Base-by-base conservation (phyloP, 2,113 vertebrate species). In the Notechis scutatus region DNA sequence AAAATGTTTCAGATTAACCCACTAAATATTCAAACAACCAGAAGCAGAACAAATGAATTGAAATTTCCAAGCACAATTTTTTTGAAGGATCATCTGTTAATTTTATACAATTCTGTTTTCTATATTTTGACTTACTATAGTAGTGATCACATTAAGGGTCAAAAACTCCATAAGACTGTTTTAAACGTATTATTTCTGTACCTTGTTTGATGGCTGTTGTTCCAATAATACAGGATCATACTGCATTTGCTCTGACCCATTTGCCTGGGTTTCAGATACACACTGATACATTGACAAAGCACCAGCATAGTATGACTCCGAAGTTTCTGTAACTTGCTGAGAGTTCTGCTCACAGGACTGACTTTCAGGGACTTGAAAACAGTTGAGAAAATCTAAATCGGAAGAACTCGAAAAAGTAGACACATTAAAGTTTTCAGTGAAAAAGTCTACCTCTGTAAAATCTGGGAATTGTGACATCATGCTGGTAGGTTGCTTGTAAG, bases 281-380 rank as follows among this genome's bases (percentile, higher is more conserved):
- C 97, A 98, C 0, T 96, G 97, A 93, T 97, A 98, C 97, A 98
- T 96, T 1, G 98, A 98, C 81, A 98, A 94, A 23, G 97, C 97
- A 0, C 97, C 97, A 0, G 97, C 95, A 20, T 98, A 98, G 90
- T 97, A 98, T 0, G 97, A 86, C 93, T 97, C 97, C 81, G 97
- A 96, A 92, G 95, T 89, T 4, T 96, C 93, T 89, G 95, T 45
- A 87, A 96, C 59, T 0, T 97, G 61, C 91, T 97, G 97, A 6
- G 96, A 94, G 92, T 95, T 97, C 45, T 97, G 74, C 50, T 94
- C 96, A 93, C 95, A 97, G 5, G 95, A 95, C 47, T 94, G 97
- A 94, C 91, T 96, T 94, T 97, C 96, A 88, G 97, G 94, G 92
- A 93, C 96, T 95, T 98, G 97, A 93, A 98, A 97, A 96, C 97